These are phyloP conservation scores for Myotis findleyi DNA, from an alignment of 2,797 vertebrate species.

Conservation along the genomic window DNA sequence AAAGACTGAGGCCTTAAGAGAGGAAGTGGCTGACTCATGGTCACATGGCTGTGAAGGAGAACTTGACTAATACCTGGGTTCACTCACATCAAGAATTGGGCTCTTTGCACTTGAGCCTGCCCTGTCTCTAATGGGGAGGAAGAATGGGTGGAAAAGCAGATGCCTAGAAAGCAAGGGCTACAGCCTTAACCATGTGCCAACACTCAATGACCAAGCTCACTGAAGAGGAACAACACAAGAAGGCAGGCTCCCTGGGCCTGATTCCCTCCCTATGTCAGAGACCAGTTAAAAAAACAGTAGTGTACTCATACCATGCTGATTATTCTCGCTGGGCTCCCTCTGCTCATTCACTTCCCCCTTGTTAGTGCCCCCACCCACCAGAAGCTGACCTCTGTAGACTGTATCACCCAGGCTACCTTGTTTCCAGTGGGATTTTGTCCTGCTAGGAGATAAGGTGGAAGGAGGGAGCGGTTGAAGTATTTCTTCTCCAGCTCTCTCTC, in stretches of 20 bases:
- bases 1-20: background rate
- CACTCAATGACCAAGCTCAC: background rate
- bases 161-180: background rate
- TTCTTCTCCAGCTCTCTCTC: background rate
- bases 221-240: background rate
- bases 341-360: background rate
- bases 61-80: background rate
- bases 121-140: background rate
- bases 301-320: background rate
- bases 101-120: background rate
- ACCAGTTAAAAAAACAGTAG: background rate
- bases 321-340: background rate
- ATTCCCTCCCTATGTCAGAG: background rate
- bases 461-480: background rate
- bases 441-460: background rate
- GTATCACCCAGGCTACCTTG: conserved; percentile 49
- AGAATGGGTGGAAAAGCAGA: background rate
- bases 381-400: conserved; percentile 13
- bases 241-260: background rate
- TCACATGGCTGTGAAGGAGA: background rate
- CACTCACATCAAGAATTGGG: background rate
- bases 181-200: background rate
- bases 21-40: background rate
- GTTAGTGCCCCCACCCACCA: background rate
- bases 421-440: conserved; percentile 28